phyloP scores from a whole-genome alignment of 2,888 invertebrate genomes.

The Tetragnatha montana region DNA sequence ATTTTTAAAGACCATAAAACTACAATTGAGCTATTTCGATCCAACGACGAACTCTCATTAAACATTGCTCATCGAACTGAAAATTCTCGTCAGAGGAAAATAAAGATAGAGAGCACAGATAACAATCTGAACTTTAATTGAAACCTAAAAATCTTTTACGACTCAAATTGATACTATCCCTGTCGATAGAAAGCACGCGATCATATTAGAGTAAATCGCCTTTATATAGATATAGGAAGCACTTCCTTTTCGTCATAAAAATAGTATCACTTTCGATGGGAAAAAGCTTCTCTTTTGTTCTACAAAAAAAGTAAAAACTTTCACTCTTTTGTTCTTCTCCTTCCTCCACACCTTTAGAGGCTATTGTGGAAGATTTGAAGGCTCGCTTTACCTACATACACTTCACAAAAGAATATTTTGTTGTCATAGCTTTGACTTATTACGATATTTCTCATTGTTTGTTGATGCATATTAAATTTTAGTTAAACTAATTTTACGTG shows the following conservation, averaged over 20 bases:
- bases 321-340: constrained; percentile 38
- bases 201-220: not conserved
- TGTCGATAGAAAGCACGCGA: constrained; percentile 8
- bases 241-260: not conserved
- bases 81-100: too few relatives aligned
- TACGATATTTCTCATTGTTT: too few relatives aligned
- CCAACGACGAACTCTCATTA: too few relatives aligned
- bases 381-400: too few relatives aligned
- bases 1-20: too few relatives aligned
- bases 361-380: constrained; percentile 26
- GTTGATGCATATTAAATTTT: too few relatives aligned
- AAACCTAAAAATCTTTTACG: not conserved
- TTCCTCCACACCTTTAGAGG: constrained; percentile 55
- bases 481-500: too few relatives aligned
- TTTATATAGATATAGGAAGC: not conserved
- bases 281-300: constrained; percentile 28
- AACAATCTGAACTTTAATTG: not conserved
- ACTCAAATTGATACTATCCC: not conserved
- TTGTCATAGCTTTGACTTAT: too few relatives aligned
- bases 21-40: too few relatives aligned
- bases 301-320: constrained; percentile 29
- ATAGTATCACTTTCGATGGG: constrained; percentile 45
- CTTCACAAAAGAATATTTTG: too few relatives aligned
- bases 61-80: too few relatives aligned
- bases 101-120: too few relatives aligned